Evolutionary conservation across 2,888 invertebrate species (phyloP).

Genomic region (Netelia melanura): DNA sequence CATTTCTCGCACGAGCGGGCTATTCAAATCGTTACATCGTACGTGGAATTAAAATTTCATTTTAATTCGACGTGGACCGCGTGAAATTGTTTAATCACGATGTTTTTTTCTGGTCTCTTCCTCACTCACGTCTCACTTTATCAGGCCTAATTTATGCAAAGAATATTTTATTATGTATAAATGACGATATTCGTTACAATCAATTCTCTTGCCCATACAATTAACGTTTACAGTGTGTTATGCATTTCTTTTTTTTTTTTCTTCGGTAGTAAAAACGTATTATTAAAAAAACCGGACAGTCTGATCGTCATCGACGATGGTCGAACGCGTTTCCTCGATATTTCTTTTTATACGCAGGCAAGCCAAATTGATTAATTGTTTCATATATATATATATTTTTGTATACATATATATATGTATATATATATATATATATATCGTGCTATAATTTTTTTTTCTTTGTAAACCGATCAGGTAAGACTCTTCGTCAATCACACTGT

Average conservation of each 20-base stretch:
- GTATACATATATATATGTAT: slow-evolving; percentile 38
- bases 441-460: slow-evolving; percentile 58
- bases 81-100: slow-evolving; percentile 17
- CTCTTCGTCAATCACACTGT: slow-evolving; percentile 67
- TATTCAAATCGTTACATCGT: no score
- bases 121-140: slow-evolving; percentile 8
- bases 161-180: slow-evolving; percentile 79
- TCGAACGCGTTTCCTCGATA: neutral
- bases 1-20: no score
- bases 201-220: slow-evolving; percentile 69
- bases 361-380: slow-evolving; percentile 54
- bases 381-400: slow-evolving; percentile 14
- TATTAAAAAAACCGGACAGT: slow-evolving; percentile 48
- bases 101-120: neutral
- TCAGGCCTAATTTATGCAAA: slow-evolving; percentile 74
- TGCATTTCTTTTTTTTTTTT: slow-evolving; percentile 15
- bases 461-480: slow-evolving; percentile 67
- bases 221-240: slow-evolving; percentile 69
- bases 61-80: no score
- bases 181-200: slow-evolving; percentile 79
- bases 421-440: slow-evolving; percentile 49
- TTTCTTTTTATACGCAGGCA: slow-evolving; percentile 47
- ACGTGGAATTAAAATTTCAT: no score
- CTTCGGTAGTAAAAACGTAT: slow-evolving; percentile 59
- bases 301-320: slow-evolving; percentile 28